Conservation (phyloP, 2,797 vertebrate species). For the Otolemur crassicaudatus region DNA sequence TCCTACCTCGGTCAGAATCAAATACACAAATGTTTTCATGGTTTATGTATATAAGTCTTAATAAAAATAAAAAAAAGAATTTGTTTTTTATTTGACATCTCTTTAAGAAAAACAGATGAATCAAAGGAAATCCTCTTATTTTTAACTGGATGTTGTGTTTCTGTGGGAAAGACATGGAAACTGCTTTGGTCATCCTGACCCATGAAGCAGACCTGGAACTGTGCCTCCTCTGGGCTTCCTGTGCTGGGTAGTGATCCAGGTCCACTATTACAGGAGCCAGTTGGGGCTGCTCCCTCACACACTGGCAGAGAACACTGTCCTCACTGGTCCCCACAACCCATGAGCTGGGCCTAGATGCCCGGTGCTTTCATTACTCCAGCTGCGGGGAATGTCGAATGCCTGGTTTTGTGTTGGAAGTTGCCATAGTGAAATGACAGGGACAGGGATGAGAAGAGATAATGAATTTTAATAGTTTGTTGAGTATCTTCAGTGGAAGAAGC, state of each 20-base stretch:
- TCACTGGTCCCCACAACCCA: accelerated
- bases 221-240: background rate
- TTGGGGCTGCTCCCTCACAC: background rate
- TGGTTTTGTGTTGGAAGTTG: background rate
- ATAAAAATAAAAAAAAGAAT: background rate
- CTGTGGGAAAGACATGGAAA: background rate
- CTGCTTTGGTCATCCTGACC: background rate
- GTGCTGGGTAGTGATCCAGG: background rate
- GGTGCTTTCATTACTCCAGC: background rate
- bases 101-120: background rate
- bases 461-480: background rate
- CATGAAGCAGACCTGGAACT: background rate
- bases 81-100: background rate
- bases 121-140: background rate
- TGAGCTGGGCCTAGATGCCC: background rate
- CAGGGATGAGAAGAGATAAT: background rate
- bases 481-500: background rate
- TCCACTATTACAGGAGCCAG: background rate
- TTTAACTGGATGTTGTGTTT: background rate
- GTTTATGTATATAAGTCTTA: too few species aligned
- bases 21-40: too few species aligned
- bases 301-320: background rate
- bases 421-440: background rate
- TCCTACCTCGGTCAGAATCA: background rate
- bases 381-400: background rate